phyloP scores from a whole-genome alignment of 2,797 vertebrate species.

The Sorex maritimensis region DNA sequence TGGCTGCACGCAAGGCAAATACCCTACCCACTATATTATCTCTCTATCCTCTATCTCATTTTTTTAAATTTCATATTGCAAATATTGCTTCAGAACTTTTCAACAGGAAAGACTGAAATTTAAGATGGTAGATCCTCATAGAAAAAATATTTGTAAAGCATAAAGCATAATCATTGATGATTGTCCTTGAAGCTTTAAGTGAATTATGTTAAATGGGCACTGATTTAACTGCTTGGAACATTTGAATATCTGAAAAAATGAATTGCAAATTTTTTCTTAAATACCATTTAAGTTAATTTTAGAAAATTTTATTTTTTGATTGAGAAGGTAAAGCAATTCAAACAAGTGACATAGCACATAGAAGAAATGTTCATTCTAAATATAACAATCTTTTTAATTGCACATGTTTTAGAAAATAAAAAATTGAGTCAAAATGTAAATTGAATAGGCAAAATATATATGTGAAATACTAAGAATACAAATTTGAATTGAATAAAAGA shows the following conservation, averaged over 20 bases:
- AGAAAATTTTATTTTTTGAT: too few relatives aligned
- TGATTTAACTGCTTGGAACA: neutral
- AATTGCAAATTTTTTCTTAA: neutral
- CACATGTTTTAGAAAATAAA: neutral
- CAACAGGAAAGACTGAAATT: neutral
- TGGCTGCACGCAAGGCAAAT: too few relatives aligned
- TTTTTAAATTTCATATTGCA: neutral
- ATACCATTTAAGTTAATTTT: constrained; percentile 19
- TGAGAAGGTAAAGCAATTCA: neutral
- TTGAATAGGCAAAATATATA: neutral
- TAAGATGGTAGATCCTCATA: constrained; percentile 2
- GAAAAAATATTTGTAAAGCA: constrained; percentile 6
- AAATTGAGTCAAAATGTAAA: neutral
- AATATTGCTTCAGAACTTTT: constrained; percentile 17
- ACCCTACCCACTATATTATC: too few relatives aligned
- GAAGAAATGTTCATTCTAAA: constrained; percentile 30
- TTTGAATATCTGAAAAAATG: constrained; percentile 34
- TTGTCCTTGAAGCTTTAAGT: constrained; percentile 15
- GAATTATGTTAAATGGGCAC: neutral
- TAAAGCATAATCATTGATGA: neutral
- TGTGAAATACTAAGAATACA: neutral
- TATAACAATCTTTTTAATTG: neutral
- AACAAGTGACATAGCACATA: neutral
- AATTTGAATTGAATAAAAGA: neutral
- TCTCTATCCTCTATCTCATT: neutral